Base-by-base conservation (phyloP, 2,797 vertebrate genomes). In the Betta splendens region DNA sequence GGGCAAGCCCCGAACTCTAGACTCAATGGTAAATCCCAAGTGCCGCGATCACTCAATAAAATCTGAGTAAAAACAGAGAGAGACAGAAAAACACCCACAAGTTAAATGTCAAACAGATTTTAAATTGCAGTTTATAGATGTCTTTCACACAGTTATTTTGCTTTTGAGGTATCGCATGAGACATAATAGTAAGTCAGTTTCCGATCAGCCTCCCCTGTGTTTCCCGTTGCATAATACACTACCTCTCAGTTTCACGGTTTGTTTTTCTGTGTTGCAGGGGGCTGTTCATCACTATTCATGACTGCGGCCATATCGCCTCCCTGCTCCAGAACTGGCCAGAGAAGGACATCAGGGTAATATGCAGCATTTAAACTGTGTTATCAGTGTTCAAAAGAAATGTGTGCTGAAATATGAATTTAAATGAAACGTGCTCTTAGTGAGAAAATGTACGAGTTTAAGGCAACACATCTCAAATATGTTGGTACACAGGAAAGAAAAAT, bases 311-410 rank as follows among this genome's bases (percentile, higher is more conserved):
- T 72, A 93, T 99, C 32, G 85, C 94, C 75, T 94, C 93, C 2
- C 29, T 99, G 62, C 94, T 99, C 49, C 93, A 94, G 77, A 94
- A 93, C 58, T 99, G 97, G 97, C 96, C 96, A 47, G 96, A 96
- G 80, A 91, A 87, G 54, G 83, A 89, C 23, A 71, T 99, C 75
- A 95, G 87, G 90, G 97, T 99, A 89, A 85, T 86, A 81, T 26
- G 32, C 17, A 25, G 15, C 5, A 22, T 8, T 9, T n/a, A 43
- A 9, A 52, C 2, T 7, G 12, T 36, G 9, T 10, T 39, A 33
- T 21, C 18, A 39, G 11, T n/a, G n/a, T n/a, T n/a, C n/a, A n/a
- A n/a, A n/a, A n/a, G n/a, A n/a, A n/a, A n/a, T n/a, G n/a, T n/a
- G n/a, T n/a, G n/a, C n/a, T n/a, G n/a, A n/a, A n/a, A n/a, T n/a